These are phyloP conservation scores for Candoia aspera DNA, from an alignment of 2,113 vertebrate genomes.

Conservation along the genomic window DNA sequence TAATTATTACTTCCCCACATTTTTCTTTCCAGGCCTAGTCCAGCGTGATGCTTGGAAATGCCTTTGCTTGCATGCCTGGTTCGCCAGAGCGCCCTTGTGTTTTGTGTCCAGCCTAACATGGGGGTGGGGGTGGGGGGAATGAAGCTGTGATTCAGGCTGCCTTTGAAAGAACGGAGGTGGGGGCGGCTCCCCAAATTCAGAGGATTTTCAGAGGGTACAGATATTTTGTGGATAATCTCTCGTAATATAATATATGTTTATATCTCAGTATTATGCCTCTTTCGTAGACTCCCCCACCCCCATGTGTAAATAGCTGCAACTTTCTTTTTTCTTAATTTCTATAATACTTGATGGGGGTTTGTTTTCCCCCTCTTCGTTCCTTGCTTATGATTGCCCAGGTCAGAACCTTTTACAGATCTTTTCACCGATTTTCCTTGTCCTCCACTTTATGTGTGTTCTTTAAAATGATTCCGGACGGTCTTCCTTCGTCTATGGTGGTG, in stretches of 20 bases:
- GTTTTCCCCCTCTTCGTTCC: neutral
- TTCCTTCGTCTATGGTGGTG: slow-evolving; percentile 59
- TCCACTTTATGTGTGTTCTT: slow-evolving; percentile 52
- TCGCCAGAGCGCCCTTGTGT: neutral
- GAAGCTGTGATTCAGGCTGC: neutral
- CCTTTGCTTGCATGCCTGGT: neutral
- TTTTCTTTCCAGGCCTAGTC: neutral
- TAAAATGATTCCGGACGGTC: slow-evolving; percentile 63
- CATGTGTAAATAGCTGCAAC: slow-evolving; percentile 72
- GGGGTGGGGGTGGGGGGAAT: neutral
- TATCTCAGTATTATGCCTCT: slow-evolving; percentile 76
- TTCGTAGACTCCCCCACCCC: slow-evolving; percentile 59
- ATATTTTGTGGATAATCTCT: slow-evolving; percentile 63
- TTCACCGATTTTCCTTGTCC: slow-evolving; percentile 27
- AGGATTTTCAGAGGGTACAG: slow-evolving; percentile 63
- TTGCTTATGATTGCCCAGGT: slow-evolving; percentile 61
- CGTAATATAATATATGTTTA: slow-evolving; percentile 74
- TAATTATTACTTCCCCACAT: neutral
- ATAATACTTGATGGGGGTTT: slow-evolving; percentile 55
- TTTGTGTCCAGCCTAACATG: neutral
- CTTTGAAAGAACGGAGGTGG: neutral
- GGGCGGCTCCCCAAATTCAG: neutral
- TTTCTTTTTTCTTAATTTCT: slow-evolving; percentile 49
- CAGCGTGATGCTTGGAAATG: neutral
- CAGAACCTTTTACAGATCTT: slow-evolving; percentile 45